Evolutionary conservation across 2,888 invertebrate genomes (phyloP).

Genomic region (Leucophenga maculata): DNA sequence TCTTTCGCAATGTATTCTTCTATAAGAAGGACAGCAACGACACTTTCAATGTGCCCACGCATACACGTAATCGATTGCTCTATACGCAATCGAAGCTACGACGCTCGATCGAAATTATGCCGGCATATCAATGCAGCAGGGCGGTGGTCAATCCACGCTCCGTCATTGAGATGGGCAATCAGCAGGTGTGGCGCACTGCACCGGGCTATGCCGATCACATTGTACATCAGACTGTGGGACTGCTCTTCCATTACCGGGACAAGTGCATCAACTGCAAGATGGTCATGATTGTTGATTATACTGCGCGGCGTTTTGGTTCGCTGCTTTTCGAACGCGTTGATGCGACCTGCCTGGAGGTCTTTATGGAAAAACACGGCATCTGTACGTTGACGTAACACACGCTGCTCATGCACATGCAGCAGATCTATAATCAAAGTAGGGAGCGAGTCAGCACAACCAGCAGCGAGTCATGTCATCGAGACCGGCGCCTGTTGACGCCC

Average conservation of each 20-base stretch:
- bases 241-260: constrained; percentile 70
- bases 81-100: constrained; percentile 71
- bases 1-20: constrained; percentile 74
- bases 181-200: constrained; percentile 77
- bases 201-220: constrained; percentile 62
- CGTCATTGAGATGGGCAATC: constrained; percentile 90
- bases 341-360: constrained; percentile 62
- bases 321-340: constrained; percentile 69
- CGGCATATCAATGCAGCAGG: constrained; percentile 87
- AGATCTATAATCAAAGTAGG: not conserved
- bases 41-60: constrained; percentile 58
- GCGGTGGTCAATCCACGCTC: constrained; percentile 87
- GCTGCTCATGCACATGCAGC: not conserved
- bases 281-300: constrained; percentile 62
- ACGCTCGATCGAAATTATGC: constrained; percentile 62
- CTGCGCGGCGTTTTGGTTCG: constrained; percentile 68
- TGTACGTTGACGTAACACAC: constrained; percentile 55
- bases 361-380: constrained; percentile 58
- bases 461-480: not conserved
- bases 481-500: constrained; percentile 49
- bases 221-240: constrained; percentile 64
- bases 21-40: constrained; percentile 73
- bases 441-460: constrained; percentile 4
- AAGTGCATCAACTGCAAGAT: constrained; percentile 66
- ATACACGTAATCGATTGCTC: constrained; percentile 64